These are phyloP conservation scores for Stenichneumon culpator DNA, from an alignment of 2,888 invertebrate species.

Conservation along the genomic window DNA sequence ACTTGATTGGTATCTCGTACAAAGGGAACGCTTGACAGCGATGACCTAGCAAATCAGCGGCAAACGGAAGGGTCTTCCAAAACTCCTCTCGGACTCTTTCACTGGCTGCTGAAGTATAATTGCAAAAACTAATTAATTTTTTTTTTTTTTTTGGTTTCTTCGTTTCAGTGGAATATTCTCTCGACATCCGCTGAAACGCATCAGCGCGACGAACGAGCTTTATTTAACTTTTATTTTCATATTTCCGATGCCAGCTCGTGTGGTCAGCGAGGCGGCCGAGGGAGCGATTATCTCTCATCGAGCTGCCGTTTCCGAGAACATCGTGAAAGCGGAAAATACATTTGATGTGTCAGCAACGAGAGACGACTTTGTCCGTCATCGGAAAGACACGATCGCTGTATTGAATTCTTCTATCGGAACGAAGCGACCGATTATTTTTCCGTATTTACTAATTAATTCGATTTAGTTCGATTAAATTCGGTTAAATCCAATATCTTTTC, in stretches of 20 bases:
- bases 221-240: neutral
- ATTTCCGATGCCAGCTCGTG: conserved; percentile 11
- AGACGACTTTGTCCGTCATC: neutral
- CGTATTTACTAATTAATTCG: no score
- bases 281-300: conserved; percentile 17
- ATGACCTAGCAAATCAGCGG: conserved; percentile 72
- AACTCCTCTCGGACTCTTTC: neutral
- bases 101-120: neutral
- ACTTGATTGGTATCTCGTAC: conserved; percentile 77
- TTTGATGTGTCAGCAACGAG: conserved; percentile 44
- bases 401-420: neutral
- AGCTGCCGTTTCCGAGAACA: conserved; percentile 37
- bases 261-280: conserved; percentile 15
- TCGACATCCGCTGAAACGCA: neutral
- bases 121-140: neutral
- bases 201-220: neutral
- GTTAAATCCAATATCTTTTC: neutral
- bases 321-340: conserved; percentile 55
- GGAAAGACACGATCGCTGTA: neutral
- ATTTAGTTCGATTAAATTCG: no score
- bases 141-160: neutral
- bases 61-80: conserved; percentile 27
- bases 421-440: neutral
- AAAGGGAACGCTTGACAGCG: conserved; percentile 74
- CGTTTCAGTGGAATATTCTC: neutral